phyloP scores from a whole-genome alignment of 2,797 vertebrate species.

The Dipus sagitta region DNA sequence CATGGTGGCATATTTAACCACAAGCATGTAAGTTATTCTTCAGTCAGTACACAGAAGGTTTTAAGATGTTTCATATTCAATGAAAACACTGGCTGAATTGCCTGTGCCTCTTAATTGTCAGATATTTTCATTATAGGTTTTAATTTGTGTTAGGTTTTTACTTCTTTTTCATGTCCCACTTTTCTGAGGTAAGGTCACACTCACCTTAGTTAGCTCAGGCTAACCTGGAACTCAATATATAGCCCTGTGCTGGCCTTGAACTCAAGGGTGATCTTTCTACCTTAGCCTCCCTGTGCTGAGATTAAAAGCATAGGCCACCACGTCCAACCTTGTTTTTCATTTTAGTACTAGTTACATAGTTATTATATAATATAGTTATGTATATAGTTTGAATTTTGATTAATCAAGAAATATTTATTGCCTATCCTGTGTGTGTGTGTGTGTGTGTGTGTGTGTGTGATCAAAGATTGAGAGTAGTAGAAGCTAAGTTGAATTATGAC shows the following conservation, averaged over 20 bases:
- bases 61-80: constrained; percentile 33
- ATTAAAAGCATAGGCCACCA: no score
- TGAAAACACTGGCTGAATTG: constrained; percentile 50
- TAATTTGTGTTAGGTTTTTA: constrained; percentile 12
- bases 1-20: neutral
- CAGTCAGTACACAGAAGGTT: neutral
- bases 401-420: neutral
- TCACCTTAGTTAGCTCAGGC: no score
- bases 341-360: neutral
- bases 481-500: neutral
- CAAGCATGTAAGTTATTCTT: constrained; percentile 3
- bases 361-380: neutral
- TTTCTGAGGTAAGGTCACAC: neutral
- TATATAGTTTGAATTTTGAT: constrained; percentile 38
- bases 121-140: constrained; percentile 37
- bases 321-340: neutral
- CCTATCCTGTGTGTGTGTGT: constrained; percentile 4
- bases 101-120: constrained; percentile 30
- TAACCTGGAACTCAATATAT: no score
- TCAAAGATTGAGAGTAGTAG: neutral
- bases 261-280: no score
- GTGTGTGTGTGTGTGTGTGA: neutral
- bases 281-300: no score
- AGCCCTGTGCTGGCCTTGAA: no score
- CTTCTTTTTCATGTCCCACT: neutral